Base-by-base conservation (phyloP, 2,888 invertebrate genomes). In the Baronia brevicornis region DNA sequence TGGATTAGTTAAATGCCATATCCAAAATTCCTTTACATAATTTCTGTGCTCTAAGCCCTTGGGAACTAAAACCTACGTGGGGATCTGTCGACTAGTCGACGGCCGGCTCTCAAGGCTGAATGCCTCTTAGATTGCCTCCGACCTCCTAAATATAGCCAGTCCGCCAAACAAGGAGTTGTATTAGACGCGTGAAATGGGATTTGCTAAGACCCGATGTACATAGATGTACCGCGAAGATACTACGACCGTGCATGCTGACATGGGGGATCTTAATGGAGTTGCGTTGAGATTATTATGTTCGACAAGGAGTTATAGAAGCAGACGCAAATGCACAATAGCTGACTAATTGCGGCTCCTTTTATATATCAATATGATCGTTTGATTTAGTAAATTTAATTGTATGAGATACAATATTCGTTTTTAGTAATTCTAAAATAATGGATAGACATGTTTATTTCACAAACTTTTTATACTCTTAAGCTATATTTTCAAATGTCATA, bases 71-170 rank as follows among this genome's bases (percentile, higher is more conserved):
- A 67, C 67, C 72, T 70, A 68, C 69, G 63, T 60, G 61, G 62
- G 63, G 64, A 57, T 48, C 48, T 54, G 56, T 56, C 52, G 61
- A 56, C 71, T 69, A 64, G 71, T 63, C 68, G 58, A 49, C 61
- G 60, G 49, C 56, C 41, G 44, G 45, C 48, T 47, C 48, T 45
- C 54, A 66, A 68, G 65, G 49, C 73, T 77, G 75, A 78, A 79
- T 79, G 51, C 74, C 72, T 79, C 75, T 73, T 70, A 79, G 80
- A 80, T 84, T 79, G 75, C 65, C 71, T 59, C 51, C 62, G 53
- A 67, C 59, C 66, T 69, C 55, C 69, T 64, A 75, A 74, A 79
- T 75, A 77, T 78, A 79, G 72, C 66, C 54, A 44, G 54, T 41
- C 49, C 54, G 45, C 56, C 62, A 70, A 73, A 74, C 75, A 77